Conservation (phyloP, 2,888 invertebrate species). For the Chironomus riparius region DNA sequence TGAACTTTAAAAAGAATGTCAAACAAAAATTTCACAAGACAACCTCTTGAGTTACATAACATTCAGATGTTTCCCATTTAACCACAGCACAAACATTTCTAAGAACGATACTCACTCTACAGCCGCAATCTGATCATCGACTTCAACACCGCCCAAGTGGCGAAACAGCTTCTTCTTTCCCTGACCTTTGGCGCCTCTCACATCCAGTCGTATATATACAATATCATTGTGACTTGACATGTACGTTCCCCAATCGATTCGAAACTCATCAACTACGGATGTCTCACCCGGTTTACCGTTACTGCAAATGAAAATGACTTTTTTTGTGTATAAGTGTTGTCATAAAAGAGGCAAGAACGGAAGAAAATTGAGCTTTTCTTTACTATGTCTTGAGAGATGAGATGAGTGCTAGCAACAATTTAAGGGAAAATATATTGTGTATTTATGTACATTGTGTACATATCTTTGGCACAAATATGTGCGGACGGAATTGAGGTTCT, state of each 20-base stretch:
- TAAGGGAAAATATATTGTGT: too few species aligned
- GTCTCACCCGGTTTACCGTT: slow-evolving; percentile 90
- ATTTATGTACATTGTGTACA: too few species aligned
- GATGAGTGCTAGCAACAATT: too few species aligned
- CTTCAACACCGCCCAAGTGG: slow-evolving; percentile 79
- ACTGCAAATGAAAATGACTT: slow-evolving; percentile 42
- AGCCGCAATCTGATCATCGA: slow-evolving; percentile 84
- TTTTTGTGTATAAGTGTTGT: background rate
- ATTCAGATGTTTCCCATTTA: background rate
- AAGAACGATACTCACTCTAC: slow-evolving; percentile 47
- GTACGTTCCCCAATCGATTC: slow-evolving; percentile 85
- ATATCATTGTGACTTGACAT: slow-evolving; percentile 86
- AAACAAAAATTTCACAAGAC: too few species aligned
- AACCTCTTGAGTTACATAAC: too few species aligned
- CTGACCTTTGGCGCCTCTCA: slow-evolving; percentile 73
- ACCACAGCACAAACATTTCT: background rate
- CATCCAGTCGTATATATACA: slow-evolving; percentile 84
- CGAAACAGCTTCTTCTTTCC: slow-evolving; percentile 74
- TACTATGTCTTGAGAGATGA: too few species aligned
- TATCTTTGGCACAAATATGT: background rate
- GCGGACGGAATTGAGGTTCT: background rate
- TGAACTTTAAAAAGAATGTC: too few species aligned
- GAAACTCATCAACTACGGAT: slow-evolving; percentile 78
- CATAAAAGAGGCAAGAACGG: background rate
- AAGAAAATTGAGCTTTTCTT: too few species aligned